Evolutionary conservation across 2,113 vertebrate genomes (phyloP).

Genomic region (Labrus mixtus): DNA sequence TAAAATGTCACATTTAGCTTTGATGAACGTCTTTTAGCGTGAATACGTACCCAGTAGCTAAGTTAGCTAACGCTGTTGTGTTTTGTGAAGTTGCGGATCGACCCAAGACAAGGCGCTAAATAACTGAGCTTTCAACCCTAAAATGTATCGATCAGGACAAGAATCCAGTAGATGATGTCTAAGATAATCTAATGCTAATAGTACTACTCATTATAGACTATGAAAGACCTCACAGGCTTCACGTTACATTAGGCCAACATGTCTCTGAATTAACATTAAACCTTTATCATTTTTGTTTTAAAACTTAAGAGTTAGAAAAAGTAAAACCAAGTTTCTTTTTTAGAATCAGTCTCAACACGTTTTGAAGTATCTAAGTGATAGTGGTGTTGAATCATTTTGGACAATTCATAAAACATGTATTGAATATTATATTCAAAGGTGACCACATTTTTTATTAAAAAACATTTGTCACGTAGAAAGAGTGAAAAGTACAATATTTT

Average conservation of each 20-base stretch:
- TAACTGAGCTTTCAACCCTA: background rate
- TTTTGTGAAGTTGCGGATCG: background rate
- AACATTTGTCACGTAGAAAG: no score
- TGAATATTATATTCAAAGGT: no score
- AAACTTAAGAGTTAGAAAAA: no score
- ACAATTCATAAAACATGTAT: no score
- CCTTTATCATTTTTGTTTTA: no score
- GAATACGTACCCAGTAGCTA: background rate
- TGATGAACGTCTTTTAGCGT: background rate
- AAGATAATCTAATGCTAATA: accelerated
- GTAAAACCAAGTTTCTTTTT: no score
- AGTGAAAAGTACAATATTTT: no score
- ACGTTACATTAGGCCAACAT: background rate
- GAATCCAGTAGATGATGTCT: background rate
- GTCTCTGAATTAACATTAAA: background rate
- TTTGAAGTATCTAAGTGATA: no score
- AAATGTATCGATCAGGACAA: background rate
- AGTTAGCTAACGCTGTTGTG: conserved; percentile 7
- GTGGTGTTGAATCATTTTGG: no score
- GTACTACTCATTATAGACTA: background rate
- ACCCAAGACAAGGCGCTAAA: background rate
- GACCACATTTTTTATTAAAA: no score
- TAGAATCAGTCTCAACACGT: no score
- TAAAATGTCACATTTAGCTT: background rate
- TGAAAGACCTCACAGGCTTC: no score